Percentiles rank a stretch among this genome's conserved stretches.
Conservation (phyloP, 2,113 vertebrate species). For the Xyrauchen texanus region DNA sequence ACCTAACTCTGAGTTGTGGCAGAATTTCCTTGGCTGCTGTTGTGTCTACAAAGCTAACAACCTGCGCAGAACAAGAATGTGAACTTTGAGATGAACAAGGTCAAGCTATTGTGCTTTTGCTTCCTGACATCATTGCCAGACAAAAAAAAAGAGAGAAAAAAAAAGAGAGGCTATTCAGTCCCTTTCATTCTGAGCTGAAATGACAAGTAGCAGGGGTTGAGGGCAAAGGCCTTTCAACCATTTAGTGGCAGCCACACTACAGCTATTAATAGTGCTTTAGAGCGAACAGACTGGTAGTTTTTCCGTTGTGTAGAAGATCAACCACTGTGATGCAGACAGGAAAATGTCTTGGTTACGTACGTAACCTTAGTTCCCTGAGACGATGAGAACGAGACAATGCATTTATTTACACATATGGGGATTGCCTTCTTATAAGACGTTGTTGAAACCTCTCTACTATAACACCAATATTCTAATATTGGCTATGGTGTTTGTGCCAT, state of each 20-base stretch:
- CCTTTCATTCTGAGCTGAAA: background rate
- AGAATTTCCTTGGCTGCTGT: background rate
- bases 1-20: no score
- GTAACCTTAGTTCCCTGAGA: no score
- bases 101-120: background rate
- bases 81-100: conserved; percentile 16
- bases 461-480: no score
- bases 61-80: conserved; percentile 19
- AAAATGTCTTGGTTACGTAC: conserved; percentile 21
- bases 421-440: no score
- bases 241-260: background rate
- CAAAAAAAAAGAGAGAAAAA: background rate
- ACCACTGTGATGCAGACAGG: conserved; percentile 44
- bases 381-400: no score
- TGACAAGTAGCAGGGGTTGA: background rate
- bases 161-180: background rate
- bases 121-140: conserved; percentile 2
- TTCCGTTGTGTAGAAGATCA: background rate
- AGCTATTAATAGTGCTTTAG: background rate
- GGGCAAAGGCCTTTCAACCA: conserved; percentile 5
- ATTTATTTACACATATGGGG: no score
- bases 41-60: conserved; percentile 4
- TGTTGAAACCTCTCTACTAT: no score
- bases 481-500: no score
- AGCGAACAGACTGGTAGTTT: background rate